These are phyloP conservation scores for Monochamus alternatus DNA, from an alignment of 2,888 invertebrate genomes.

Conservation along the genomic window DNA sequence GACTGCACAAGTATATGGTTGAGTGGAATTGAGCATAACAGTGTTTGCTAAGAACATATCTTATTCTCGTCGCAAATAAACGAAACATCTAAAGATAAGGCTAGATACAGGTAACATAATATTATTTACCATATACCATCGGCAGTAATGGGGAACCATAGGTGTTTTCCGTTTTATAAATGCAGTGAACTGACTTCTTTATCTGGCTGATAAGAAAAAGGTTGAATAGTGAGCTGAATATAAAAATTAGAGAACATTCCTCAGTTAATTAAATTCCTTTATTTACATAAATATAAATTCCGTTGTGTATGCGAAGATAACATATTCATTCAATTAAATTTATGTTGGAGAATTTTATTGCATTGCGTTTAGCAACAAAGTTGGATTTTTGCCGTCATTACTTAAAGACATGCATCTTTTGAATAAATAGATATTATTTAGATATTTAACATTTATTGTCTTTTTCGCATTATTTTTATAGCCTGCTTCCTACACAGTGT, in stretches of 20 bases:
- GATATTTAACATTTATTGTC: conserved; percentile 13
- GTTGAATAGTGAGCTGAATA: not conserved
- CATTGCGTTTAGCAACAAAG: conserved; percentile 34
- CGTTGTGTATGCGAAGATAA: conserved; percentile 23
- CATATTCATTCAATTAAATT: conserved; percentile 38
- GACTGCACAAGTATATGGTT: too few relatives aligned
- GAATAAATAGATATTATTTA: conserved; percentile 13
- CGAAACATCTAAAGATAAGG: too few relatives aligned
- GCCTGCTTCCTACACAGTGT: not conserved
- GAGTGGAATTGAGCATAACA: too few relatives aligned
- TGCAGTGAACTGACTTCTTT: conserved; percentile 1
- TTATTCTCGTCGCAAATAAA: too few relatives aligned
- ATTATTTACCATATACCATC: not conserved
- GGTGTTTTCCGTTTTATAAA: conserved; percentile 3
- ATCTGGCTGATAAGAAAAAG: conserved; percentile 21
- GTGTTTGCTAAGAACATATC: too few relatives aligned
- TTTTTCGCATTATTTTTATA: conserved; percentile 12
- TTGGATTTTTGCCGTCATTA: conserved; percentile 32
- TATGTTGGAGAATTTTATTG: conserved; percentile 27
- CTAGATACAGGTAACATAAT: too few relatives aligned
- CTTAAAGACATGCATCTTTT: conserved; percentile 22
- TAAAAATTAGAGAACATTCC: conserved; percentile 30
- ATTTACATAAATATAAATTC: conserved; percentile 36
- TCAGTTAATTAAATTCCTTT: conserved; percentile 33
- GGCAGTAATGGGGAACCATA: not conserved